Evolutionary conservation across 2,888 invertebrate species (phyloP), one percentile per base, ranked within the genome.

Genomic region (Deroplatys truncata): DNA sequence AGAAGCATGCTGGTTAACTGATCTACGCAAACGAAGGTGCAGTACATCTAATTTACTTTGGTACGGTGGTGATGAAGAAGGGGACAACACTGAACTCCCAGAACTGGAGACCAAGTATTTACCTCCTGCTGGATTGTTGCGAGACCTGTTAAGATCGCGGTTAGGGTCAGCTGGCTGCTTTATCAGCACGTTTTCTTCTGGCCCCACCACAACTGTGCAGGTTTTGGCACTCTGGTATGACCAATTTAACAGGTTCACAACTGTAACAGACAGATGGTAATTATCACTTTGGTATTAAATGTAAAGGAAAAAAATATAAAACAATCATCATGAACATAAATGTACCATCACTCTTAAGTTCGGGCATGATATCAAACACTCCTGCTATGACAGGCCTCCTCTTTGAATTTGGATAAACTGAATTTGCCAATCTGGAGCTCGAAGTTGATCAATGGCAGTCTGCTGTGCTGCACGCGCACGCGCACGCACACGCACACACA

Each of bases 161-260:
- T 97, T 96, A 92, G 94, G 96, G 92, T 96, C 96, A 91, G 96
- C 94, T 91, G 96, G 95, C 92, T 96, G 95, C 94, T 97, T 97
- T 95, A 94, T 91, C 89, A 89, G 94, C 92, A 96, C 94, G 93
- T 96, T 96, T 91, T 96, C 94, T 92, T 96, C 96, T 93, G 97
- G 97, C 92, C 96, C 97, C 92, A 98, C 97, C 93, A 97, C 94
- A 92, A 98, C 97, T 93, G 97, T 96, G 95, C 98, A 98, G 90
- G 97, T 96, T 93, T 97, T 97, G 91, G 97, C 95, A 92, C 96
- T 96, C 94, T 97, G 96, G 94, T 97, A 97, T 93, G 97, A 97
- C 97, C 97, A 97, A 94, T 97, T 97, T 92, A 97, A 95, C 92
- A 97, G 95, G 94, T 97, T 97, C 92, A 97, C 97, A 91, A 96